Evolutionary conservation across 2,113 vertebrate species (phyloP).

Genomic region (Pteropus alecto): DNA sequence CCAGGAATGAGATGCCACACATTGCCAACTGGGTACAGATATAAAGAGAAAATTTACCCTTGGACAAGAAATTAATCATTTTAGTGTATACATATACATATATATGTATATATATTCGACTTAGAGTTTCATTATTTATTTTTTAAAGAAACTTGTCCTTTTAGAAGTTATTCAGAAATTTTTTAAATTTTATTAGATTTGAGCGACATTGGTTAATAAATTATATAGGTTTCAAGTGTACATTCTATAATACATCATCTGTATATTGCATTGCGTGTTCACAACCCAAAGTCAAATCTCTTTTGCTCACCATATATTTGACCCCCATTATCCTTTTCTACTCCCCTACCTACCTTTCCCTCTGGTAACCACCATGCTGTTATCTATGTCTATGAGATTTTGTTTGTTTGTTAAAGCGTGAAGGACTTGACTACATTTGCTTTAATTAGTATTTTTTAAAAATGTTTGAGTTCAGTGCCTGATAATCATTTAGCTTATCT

Average conservation of each 20-base stretch:
- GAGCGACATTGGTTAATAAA: too few relatives aligned
- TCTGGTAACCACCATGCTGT: too few relatives aligned
- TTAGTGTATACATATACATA: too few relatives aligned
- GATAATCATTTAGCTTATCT: slow-evolving; percentile 39
- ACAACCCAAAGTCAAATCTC: too few relatives aligned
- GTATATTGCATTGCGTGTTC: too few relatives aligned
- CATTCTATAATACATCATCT: too few relatives aligned
- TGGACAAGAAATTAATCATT: background rate
- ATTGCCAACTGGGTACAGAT: slow-evolving; percentile 52
- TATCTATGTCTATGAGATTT: too few relatives aligned
- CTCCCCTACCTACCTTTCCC: too few relatives aligned
- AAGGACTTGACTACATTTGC: slow-evolving; percentile 55
- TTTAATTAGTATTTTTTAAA: slow-evolving; percentile 64
- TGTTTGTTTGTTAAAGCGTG: slow-evolving; percentile 33
- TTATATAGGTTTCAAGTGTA: too few relatives aligned
- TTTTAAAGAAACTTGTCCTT: background rate
- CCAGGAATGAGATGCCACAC: slow-evolving; percentile 63
- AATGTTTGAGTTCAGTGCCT: background rate
- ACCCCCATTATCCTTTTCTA: too few relatives aligned
- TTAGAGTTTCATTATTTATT: background rate
- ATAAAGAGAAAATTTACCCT: slow-evolving; percentile 51
- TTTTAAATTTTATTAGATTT: too few relatives aligned
- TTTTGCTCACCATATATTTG: too few relatives aligned
- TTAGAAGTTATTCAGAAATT: slow-evolving; percentile 53
- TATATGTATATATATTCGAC: slow-evolving; percentile 23